phyloP scores from a whole-genome alignment of 2,888 invertebrate genomes.

The Nephrocerus scutellatus region DNA sequence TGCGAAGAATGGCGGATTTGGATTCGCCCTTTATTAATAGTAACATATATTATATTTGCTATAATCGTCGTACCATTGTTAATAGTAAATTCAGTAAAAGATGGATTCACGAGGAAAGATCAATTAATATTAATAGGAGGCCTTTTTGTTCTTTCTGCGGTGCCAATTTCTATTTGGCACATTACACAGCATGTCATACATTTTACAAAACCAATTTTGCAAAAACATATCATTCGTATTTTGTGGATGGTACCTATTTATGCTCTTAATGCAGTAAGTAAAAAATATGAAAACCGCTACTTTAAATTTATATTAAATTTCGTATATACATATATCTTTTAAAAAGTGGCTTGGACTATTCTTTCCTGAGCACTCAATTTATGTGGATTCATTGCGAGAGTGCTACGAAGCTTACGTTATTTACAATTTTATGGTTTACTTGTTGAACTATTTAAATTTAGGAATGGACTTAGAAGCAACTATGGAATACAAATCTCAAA shows the following conservation, averaged over 20 bases:
- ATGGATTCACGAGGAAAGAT: constrained; percentile 70
- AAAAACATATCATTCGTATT: constrained; percentile 92
- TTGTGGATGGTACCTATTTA: constrained; percentile 98
- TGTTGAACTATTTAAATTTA: constrained; percentile 82
- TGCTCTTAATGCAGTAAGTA: constrained; percentile 83
- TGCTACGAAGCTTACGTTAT: constrained; percentile 98
- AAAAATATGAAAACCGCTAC: constrained; percentile 8
- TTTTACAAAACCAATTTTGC: constrained; percentile 84
- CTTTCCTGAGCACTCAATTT: constrained; percentile 82
- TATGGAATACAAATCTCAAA: constrained; percentile 74
- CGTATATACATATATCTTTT: background rate
- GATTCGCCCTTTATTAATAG: constrained; percentile 79
- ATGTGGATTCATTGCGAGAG: constrained; percentile 86
- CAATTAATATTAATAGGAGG: constrained; percentile 80
- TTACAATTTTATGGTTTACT: constrained; percentile 94
- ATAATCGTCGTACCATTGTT: constrained; percentile 78
- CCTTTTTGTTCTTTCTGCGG: constrained; percentile 81
- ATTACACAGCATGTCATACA: constrained; percentile 90
- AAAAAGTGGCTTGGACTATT: constrained; percentile 59
- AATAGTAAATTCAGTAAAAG: constrained; percentile 69
- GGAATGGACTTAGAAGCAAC: constrained; percentile 79
- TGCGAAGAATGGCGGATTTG: constrained; percentile 69
- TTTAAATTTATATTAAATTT: constrained; percentile 3
- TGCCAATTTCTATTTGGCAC: constrained; percentile 91
- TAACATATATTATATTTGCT: constrained; percentile 72